A percentile compares a stretch with the other conserved stretches of the same genome.
Evolutionary conservation across 2,113 vertebrate species (phyloP).

Genomic region (Blennius ocellaris): DNA sequence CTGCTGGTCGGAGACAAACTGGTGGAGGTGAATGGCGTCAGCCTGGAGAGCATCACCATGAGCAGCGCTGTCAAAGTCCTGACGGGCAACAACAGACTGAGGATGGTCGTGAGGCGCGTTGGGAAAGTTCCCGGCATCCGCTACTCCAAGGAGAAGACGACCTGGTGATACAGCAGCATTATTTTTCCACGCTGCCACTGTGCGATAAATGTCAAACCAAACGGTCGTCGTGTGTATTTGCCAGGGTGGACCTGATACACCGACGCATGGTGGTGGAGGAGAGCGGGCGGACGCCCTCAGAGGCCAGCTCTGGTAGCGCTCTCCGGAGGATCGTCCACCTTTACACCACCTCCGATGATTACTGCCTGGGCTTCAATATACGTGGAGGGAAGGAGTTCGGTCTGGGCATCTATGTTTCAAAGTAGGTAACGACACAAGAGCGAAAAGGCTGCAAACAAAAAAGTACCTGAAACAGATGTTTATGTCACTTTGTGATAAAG

Average conservation of each 20-base stretch:
- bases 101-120: conserved; percentile 93
- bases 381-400: conserved; percentile 94
- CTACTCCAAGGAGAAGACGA: conserved; percentile 96
- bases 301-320: conserved; percentile 84
- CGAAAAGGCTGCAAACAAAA: background rate
- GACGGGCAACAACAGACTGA: conserved; percentile 92
- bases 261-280: conserved; percentile 91
- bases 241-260: conserved; percentile 93
- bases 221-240: background rate
- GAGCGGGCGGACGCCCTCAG: conserved; percentile 81
- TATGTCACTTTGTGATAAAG: too few species aligned
- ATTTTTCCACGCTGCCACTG: too few species aligned
- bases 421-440: conserved; percentile 75
- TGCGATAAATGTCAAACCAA: too few species aligned
- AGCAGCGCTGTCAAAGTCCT: conserved; percentile 92
- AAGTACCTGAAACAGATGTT: too few species aligned
- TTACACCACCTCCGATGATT: conserved; percentile 94
- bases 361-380: conserved; percentile 96
- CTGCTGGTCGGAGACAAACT: conserved; percentile 94
- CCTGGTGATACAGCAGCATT: conserved; percentile 81
- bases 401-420: conserved; percentile 96
- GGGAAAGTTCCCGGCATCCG: conserved; percentile 96
- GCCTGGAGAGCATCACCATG: conserved; percentile 96
- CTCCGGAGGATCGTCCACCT: conserved; percentile 90
- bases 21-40: conserved; percentile 93